A percentile compares a stretch with the other conserved stretches of the same genome.
These are phyloP conservation scores for Poecilia picta DNA, from an alignment of 2,797 vertebrate species.

Conservation along the genomic window DNA sequence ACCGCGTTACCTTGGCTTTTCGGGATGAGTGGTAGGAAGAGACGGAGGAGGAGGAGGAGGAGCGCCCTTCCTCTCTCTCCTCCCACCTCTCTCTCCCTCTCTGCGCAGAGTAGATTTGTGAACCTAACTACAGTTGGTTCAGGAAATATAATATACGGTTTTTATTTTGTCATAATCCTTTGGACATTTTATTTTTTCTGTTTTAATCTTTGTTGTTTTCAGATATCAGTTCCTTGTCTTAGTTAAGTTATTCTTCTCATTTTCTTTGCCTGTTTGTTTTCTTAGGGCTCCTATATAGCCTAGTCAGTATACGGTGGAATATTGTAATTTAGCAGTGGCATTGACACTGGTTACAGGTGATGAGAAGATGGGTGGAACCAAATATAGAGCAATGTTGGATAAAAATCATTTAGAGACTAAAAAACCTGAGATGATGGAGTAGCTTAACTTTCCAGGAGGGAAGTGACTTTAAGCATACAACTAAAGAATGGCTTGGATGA, in stretches of 20 bases:
- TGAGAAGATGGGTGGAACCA: neutral
- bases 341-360: neutral
- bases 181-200: too few relatives aligned
- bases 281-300: too few relatives aligned
- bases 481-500: neutral
- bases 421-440: neutral
- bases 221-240: too few relatives aligned
- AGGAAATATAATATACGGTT: neutral
- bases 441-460: neutral
- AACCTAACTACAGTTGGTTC: conserved; percentile 40
- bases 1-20: conserved; percentile 51
- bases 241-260: too few relatives aligned
- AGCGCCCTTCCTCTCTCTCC: conserved; percentile 31
- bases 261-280: too few relatives aligned
- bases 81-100: conserved; percentile 31
- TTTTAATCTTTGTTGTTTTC: too few relatives aligned
- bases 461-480: neutral
- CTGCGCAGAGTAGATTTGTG: conserved; percentile 40
- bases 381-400: neutral
- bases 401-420: neutral
- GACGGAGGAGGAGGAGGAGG: conserved; percentile 31
- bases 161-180: neutral
- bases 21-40: conserved; percentile 57
- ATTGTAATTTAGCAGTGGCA: neutral
- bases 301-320: too few relatives aligned